Evolutionary conservation across 2,888 invertebrate species (phyloP).

Genomic region (Epinotia demarniana): DNA sequence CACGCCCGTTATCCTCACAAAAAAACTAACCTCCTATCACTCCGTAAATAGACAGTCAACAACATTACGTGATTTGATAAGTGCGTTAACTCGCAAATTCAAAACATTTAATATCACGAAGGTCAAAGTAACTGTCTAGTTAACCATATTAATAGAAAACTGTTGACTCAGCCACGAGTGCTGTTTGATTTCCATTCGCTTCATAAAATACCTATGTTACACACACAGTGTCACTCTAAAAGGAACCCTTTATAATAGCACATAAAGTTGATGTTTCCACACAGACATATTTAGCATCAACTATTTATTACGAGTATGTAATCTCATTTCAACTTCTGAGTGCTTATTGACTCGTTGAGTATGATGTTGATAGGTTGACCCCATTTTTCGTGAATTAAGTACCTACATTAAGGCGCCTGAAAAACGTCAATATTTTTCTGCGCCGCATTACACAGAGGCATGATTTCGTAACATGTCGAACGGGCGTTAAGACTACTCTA

Average conservation of each 20-base stretch:
- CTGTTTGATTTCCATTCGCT: slow-evolving; percentile 14
- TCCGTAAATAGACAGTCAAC: background rate
- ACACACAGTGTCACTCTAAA: background rate
- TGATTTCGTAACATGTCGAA: too few species aligned
- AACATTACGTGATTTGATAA: slow-evolving; percentile 1
- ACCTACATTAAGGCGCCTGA: too few species aligned
- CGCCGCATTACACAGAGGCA: too few species aligned
- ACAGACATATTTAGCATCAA: background rate
- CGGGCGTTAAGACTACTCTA: too few species aligned
- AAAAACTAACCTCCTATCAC: background rate
- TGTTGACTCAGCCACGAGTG: slow-evolving; percentile 19
- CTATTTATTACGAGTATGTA: slow-evolving; percentile 7
- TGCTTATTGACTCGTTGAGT: slow-evolving; percentile 16
- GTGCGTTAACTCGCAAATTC: background rate
- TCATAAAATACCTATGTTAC: background rate
- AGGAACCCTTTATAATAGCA: background rate
- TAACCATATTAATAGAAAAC: slow-evolving; percentile 23
- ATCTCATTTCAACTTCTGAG: slow-evolving; percentile 28
- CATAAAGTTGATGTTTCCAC: slow-evolving; percentile 7
- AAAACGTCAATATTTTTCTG: too few species aligned
- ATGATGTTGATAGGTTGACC: background rate
- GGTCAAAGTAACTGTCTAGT: background rate
- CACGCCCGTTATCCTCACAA: too few species aligned
- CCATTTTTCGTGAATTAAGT: background rate
- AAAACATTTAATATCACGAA: slow-evolving; percentile 1